A percentile compares a stretch with the other conserved stretches of the same genome.
Conservation (phyloP, 2,888 invertebrate species). For the Oxycera nigricornis region DNA sequence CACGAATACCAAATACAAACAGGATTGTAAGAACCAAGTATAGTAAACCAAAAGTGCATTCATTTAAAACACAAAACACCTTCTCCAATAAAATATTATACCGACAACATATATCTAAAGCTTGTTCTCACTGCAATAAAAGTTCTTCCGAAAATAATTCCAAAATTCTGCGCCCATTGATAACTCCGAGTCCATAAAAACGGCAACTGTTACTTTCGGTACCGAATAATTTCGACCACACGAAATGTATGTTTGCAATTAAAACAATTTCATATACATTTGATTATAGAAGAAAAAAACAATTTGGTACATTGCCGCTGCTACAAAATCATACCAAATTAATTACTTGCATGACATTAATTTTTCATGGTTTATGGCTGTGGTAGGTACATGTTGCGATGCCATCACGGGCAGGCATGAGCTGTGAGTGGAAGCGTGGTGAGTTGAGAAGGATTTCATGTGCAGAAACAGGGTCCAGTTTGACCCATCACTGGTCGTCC, state of each 20-base stretch:
- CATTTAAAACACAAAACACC: neutral
- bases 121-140: neutral
- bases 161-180: too few relatives aligned
- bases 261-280: neutral
- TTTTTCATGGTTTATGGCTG: conserved; percentile 5
- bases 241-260: conserved; percentile 13
- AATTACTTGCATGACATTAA: conserved; percentile 37
- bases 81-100: neutral
- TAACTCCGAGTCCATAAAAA: conserved; percentile 19
- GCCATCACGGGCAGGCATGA: neutral
- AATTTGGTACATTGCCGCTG: neutral
- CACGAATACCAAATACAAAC: neutral
- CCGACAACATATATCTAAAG: neutral
- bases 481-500: neutral
- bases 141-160: neutral
- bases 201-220: neutral
- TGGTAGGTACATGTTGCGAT: too few relatives aligned
- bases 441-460: neutral
- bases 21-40: neutral
- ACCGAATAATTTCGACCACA: conserved; percentile 23
- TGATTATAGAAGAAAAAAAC: neutral
- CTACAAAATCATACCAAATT: conserved; percentile 20
- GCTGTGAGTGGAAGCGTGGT: neutral
- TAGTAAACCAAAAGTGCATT: neutral
- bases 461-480: neutral